phyloP scores from a whole-genome alignment of 23 tunicate genomes.

The Halocynthia aurantium region DNA sequence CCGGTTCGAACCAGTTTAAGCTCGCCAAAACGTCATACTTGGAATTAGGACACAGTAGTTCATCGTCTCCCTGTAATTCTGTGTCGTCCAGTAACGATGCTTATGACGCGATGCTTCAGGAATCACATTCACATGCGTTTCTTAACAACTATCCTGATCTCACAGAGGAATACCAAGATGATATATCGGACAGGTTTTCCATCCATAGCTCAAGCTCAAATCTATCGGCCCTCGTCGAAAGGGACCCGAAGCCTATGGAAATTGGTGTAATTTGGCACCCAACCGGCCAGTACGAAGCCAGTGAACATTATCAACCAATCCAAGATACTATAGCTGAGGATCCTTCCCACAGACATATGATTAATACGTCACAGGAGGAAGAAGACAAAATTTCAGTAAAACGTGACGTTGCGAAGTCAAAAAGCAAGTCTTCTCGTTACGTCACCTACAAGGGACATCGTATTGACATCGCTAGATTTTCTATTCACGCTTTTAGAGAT shows the following conservation, averaged over 20 bases:
- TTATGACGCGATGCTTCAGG: no score
- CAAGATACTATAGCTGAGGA: not conserved
- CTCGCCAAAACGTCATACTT: conserved; percentile 22
- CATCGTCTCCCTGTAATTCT: conserved; percentile 24
- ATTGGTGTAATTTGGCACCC: conserved; percentile 30
- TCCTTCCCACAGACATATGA: not conserved
- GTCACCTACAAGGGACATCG: conserved; percentile 48
- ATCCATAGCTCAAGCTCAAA: no score
- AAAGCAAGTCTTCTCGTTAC: conserved; percentile 3
- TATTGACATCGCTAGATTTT: conserved; percentile 60
- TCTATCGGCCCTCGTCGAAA: not conserved
- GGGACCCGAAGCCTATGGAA: not conserved
- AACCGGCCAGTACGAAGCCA: not conserved
- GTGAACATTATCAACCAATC: not conserved
- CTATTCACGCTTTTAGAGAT: conserved; percentile 54
- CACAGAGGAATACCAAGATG: no score
- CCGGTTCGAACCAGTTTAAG: not conserved
- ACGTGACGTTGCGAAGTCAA: not conserved
- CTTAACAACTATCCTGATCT: no score
- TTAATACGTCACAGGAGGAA: not conserved
- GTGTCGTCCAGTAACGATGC: not conserved
- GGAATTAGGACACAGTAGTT: conserved; percentile 16
- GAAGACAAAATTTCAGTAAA: not conserved
- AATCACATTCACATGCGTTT: no score
- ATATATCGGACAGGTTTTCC: no score